Evolutionary conservation across 1,140 invertebrate species (phyloP).

Genomic region (Drosophila melanica): DNA sequence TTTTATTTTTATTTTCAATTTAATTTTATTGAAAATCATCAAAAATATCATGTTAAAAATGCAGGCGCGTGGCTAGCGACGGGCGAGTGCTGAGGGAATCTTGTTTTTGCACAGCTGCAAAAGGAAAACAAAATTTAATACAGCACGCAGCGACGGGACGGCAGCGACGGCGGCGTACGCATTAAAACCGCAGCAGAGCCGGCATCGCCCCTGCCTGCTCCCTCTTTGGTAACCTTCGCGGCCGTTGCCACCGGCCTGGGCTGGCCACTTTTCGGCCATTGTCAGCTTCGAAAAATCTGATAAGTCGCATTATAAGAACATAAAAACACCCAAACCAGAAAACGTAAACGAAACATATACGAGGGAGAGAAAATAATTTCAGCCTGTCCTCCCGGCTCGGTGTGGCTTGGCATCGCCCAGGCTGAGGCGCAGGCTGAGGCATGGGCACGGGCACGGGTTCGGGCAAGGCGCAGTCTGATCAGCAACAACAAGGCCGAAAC

Average conservation of each 20-base stretch:
- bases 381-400: conserved; percentile 30
- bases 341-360: conserved; percentile 69
- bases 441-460: no score
- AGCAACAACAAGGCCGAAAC: conserved; percentile 68
- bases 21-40: conserved; percentile 82
- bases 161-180: conserved; percentile 50
- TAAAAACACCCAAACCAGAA: conserved; percentile 79
- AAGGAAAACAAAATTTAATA: conserved; percentile 69
- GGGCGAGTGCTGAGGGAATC: conserved; percentile 45
- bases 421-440: no score
- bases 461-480: conserved; percentile 1
- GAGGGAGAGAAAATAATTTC: conserved; percentile 79
- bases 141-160: conserved; percentile 37
- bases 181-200: conserved; percentile 65
- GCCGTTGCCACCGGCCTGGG: conserved; percentile 56
- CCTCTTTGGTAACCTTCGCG: conserved; percentile 64
- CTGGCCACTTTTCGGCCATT: conserved; percentile 76
- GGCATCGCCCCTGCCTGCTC: conserved; percentile 1
- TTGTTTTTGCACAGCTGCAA: conserved; percentile 23
- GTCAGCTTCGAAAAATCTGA: conserved; percentile 79
- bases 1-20: conserved; percentile 83
- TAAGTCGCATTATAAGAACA: conserved; percentile 83
- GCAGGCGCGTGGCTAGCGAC: conserved; percentile 65
- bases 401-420: conserved; percentile 12
- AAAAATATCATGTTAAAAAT: conserved; percentile 42